phyloP scores from a whole-genome alignment of 2,113 vertebrate species.

The Fukomys damarensis region DNA sequence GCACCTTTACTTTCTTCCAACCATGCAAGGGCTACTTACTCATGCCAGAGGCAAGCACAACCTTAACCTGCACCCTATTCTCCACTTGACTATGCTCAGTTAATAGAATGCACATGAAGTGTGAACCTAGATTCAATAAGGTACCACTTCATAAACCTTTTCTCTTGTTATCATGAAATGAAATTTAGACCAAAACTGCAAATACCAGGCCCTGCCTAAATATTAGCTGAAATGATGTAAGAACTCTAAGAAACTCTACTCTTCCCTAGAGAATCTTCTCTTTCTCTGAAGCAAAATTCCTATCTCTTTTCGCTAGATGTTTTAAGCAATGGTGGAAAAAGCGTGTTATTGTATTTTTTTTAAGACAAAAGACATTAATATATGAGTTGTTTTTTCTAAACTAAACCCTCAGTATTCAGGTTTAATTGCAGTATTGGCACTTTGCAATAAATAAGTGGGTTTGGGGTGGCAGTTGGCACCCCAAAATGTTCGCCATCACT shows the following conservation, averaged over 20 bases:
- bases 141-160: slow-evolving; percentile 42
- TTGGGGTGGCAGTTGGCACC: not conserved
- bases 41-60: not conserved
- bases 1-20: not conserved
- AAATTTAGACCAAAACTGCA: slow-evolving; percentile 52
- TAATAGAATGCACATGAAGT: not conserved
- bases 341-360: not conserved
- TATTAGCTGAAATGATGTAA: not conserved
- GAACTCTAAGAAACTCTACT: slow-evolving; percentile 11
- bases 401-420: not conserved
- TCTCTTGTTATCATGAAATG: not conserved
- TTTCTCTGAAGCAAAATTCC: slow-evolving; percentile 7
- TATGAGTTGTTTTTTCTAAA: not conserved
- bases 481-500: not conserved
- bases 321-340: not conserved
- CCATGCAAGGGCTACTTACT: not conserved
- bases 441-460: not conserved
- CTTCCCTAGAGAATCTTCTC: not conserved
- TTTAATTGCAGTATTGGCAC: not conserved
- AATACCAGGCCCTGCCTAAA: not conserved
- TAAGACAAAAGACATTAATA: not conserved
- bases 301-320: not conserved
- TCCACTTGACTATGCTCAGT: not conserved
- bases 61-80: not conserved
- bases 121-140: slow-evolving; percentile 25